Base-by-base conservation (phyloP, 2,113 vertebrate species). In the Toxostoma redivivum region DNA sequence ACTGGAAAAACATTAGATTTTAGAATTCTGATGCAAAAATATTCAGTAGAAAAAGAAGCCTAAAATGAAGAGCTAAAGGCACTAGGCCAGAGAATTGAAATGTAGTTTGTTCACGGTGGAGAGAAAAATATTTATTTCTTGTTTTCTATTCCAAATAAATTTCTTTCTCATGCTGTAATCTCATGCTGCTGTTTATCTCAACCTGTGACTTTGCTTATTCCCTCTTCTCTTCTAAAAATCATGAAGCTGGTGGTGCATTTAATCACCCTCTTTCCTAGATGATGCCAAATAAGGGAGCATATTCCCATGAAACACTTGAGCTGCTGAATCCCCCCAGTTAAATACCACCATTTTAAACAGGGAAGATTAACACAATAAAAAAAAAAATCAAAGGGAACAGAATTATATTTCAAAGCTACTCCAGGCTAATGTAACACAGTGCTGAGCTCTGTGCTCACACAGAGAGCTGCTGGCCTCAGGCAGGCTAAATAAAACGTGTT, bases 111-210 rank as follows among this genome's bases (percentile, higher is more conserved):
- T 94, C 88, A 64, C 0, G 0, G 45, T 47, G 22, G 58, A 76
- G 45, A 88, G 30, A 77, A 95, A 91, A 96, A 79, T 72, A 91
- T 87, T 94, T 95, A 90, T 93, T 92, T 72, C 70, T 90, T 94
- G 79, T 94, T 94, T 94, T 69, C 81, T 82, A 45, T 40, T 91
- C 54, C 74, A 85, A 51, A 85, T 89, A 69, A 53, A 90, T 90
- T 89, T 85, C 33, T 58, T 89, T 72, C 58, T 54, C 47, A 58
- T 86, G 85, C 78, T 85, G 37, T 86, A 93, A 88, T 77, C 79
- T 94, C 88, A 54, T 61, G 74, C 66, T 93, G 74, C 81, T 91
- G 58, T 94, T 94, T 89, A 80, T 91, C 87, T 88, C 56, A 86
- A 70, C 62, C 53, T 79, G 54, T 91, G 87, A 54, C 66, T 92